Evolutionary conservation across 2,888 invertebrate species (phyloP).

Genomic region (Leptothorax acervorum): DNA sequence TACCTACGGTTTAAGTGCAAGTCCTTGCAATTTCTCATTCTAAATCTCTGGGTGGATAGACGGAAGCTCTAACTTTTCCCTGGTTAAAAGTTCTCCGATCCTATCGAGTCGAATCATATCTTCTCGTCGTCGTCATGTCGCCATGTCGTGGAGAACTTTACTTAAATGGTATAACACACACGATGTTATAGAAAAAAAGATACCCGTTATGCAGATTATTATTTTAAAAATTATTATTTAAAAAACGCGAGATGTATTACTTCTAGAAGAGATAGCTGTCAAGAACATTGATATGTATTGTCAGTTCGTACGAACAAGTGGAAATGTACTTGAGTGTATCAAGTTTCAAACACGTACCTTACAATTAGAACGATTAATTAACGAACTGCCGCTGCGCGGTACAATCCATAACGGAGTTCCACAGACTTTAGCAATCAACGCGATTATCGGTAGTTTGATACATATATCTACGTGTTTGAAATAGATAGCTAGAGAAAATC

Average conservation of each 20-base stretch:
- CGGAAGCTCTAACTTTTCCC: not conserved
- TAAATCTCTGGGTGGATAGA: constrained; percentile 22
- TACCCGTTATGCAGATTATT: not conserved
- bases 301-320: not conserved
- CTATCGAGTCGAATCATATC: constrained; percentile 28
- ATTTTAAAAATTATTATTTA: not conserved
- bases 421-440: not conserved
- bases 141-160: not conserved
- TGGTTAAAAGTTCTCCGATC: constrained; percentile 13
- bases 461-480: constrained; percentile 22
- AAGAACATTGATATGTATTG: not conserved
- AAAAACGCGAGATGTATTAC: constrained; percentile 8
- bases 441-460: constrained; percentile 34
- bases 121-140: constrained; percentile 18
- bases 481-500: constrained; percentile 10
- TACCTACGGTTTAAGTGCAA: constrained; percentile 13
- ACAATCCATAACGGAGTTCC: not conserved
- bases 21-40: constrained; percentile 26
- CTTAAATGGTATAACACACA: not conserved
- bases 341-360: constrained; percentile 23
- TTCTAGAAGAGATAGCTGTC: not conserved
- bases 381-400: constrained; percentile 25
- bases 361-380: constrained; percentile 13
- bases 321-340: constrained; percentile 5
- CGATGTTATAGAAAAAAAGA: not conserved